Base-by-base conservation (phyloP, 2,888 invertebrate genomes). In the Lepeophtheirus nordmannii region DNA sequence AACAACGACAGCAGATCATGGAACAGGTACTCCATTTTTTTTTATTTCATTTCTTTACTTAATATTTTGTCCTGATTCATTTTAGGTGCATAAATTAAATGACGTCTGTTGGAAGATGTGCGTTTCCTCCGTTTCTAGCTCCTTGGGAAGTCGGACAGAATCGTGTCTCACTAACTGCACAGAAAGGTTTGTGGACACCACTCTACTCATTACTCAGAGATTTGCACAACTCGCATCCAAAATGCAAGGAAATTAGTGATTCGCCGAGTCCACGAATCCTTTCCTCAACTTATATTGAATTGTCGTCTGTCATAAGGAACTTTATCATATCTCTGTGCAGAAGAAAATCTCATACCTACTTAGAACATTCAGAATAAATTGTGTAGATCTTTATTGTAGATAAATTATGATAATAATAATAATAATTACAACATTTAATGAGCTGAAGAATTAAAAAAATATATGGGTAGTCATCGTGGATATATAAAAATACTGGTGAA, bases 91-190 rank as follows among this genome's bases (percentile, higher is more conserved):
- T 30, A 60, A 60, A 14, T 12, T 60, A 3, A 60, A 60, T 23
- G 60, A 60, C 7, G 60, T 60, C 7, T 60, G 60, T 37, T 60
- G 60, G 60, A 38, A 60, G 3, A 60, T 30, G 30, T 60, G 60
- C 30, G 38, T 60, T 93, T 20, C 89, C 90, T 75, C 94, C 94
- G 74, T 82, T 94, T 41, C 91, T 91, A 65, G 91, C 89, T 73
- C 90, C 92, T 76, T 94, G 70, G 93, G 93, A 74, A 84, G 85
- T 67, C 82, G 84, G 72, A 89, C 91, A 1, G 93, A 94, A 78
- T 85, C 87, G 0, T 94, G 94, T 73, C 78, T 94, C 66, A 82
- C 82, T 17, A 94, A 94, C 75, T 94, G 94, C 76, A 93, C 93
- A 0, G 89, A 92, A 73, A 81, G 94, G 72, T 94, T 94, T 74